Percentiles rank a stretch among this genome's conserved stretches.
Conservation (phyloP, 2,113 vertebrate genomes). For the Solea senegalensis region DNA sequence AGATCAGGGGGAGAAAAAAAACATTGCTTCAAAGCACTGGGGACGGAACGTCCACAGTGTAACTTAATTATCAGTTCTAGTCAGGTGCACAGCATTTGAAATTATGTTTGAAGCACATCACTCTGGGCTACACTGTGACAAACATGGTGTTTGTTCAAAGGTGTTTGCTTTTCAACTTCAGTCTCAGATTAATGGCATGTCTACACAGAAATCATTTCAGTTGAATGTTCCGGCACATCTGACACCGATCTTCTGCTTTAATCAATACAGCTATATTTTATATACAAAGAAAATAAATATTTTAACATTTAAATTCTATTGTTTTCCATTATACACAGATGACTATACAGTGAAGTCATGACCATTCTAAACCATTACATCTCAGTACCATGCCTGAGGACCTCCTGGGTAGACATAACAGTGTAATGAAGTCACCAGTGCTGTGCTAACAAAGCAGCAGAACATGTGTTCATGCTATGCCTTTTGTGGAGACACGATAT, state of each 20-base stretch:
- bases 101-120: not conserved
- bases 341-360: not conserved
- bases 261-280: too few relatives aligned
- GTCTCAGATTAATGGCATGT: not conserved
- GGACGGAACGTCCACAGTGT: not conserved
- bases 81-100: not conserved
- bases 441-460: not conserved
- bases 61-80: not conserved
- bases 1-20: not conserved
- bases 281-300: too few relatives aligned
- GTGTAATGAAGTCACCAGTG: not conserved
- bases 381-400: not conserved
- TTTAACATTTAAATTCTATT: not conserved
- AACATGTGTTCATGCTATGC: not conserved
- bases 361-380: too few relatives aligned
- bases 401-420: not conserved
- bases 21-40: not conserved
- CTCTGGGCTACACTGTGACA: not conserved
- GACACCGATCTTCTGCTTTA: not conserved
- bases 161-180: not conserved
- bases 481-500: not conserved
- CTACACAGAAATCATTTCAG: not conserved
- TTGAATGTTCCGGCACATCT: not conserved
- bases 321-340: not conserved
- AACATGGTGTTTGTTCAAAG: not conserved